A percentile compares a stretch with the other conserved stretches of the same genome.
Conservation (phyloP, 2,888 invertebrate species). For the Bursaphelenchus okinawaensis region DNA sequence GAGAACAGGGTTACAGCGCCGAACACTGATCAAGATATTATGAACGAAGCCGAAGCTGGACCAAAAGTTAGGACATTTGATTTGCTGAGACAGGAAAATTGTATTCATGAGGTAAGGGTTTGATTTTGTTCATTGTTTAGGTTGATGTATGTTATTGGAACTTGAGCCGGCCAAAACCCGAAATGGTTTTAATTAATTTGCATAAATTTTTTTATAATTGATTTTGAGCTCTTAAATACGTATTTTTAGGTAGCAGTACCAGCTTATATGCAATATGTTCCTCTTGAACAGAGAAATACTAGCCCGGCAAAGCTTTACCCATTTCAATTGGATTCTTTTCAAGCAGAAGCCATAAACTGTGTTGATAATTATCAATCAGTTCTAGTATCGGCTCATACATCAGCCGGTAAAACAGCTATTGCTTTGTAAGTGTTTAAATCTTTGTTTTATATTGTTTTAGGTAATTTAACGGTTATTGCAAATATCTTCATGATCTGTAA, state of each 20-base stretch:
- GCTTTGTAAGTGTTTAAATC: conserved; percentile 76
- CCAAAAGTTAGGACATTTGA: background rate
- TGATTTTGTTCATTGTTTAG: background rate
- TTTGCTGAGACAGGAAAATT: conserved; percentile 6
- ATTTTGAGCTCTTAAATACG: too few relatives aligned
- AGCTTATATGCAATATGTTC: background rate
- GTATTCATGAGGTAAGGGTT: conserved; percentile 8
- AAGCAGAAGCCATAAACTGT: conserved; percentile 69
- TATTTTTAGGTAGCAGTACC: conserved; percentile 6
- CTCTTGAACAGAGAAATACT: background rate
- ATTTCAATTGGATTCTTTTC: conserved; percentile 93
- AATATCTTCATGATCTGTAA: too few relatives aligned
- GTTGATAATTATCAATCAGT: conserved; percentile 97
- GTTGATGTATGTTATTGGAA: too few relatives aligned
- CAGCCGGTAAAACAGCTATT: conserved; percentile 94
- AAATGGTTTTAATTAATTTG: too few relatives aligned
- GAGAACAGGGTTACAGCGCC: background rate
- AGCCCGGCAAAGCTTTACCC: conserved; percentile 83
- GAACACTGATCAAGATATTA: background rate
- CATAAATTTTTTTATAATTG: too few relatives aligned
- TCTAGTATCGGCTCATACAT: conserved; percentile 96
- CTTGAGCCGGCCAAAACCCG: too few relatives aligned
- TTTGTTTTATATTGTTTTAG: background rate
- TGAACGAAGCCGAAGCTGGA: background rate
- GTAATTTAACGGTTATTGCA: too few relatives aligned